Evolutionary conservation across 2,888 invertebrate species (phyloP), one percentile per base, ranked within the genome.

Genomic region (Cheilosia vulpina): DNA sequence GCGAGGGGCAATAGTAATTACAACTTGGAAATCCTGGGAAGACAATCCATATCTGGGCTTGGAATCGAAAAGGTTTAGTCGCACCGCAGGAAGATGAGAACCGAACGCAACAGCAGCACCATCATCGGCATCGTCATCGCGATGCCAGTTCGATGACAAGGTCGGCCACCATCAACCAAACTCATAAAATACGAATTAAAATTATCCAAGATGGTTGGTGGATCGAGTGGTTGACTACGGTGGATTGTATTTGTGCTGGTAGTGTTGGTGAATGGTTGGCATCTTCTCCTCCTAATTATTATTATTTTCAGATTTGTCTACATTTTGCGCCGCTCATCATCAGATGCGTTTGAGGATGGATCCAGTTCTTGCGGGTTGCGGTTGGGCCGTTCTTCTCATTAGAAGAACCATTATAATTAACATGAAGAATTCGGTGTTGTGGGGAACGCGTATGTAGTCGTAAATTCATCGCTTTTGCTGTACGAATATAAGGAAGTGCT

Each of bases 151-250:
- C 82, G 72, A 77, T 87, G 87, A 87, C 87, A 87, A 87, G 87
- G 87, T 87, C 80, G 80, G 62, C 68, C 80, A 80, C 75, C 80
- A 75, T 80, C 82, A 87, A 87, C 68, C 69, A 82, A 87, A 73
- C 82, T 50, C 58, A 87, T 78, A 82, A 87, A 82, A 87, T 82
- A 69, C 63, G 82, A 72, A 82, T 87, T 87, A 87, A 87, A 87
- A 78, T 87, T 77, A 72, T 81, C 50, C 66, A 85, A 81, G 81
- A 81, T 77, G 75, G 84, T 62, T 72, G 60, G 66, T 21, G 13
- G 4, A 34, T 31, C n/a, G n/a, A 50, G 34, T 63, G 17, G 41
- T 50, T 11, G 6, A 27, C 27, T 27, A 27, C 5, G 27, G 27
- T 27, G 27, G 27, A 6, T 27, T 1, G 27, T 27, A 7, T n/a